Evolutionary conservation across 2,888 invertebrate genomes (phyloP), one percentile per base, ranked within the genome.

Genomic region (Eristalis intricaria): DNA sequence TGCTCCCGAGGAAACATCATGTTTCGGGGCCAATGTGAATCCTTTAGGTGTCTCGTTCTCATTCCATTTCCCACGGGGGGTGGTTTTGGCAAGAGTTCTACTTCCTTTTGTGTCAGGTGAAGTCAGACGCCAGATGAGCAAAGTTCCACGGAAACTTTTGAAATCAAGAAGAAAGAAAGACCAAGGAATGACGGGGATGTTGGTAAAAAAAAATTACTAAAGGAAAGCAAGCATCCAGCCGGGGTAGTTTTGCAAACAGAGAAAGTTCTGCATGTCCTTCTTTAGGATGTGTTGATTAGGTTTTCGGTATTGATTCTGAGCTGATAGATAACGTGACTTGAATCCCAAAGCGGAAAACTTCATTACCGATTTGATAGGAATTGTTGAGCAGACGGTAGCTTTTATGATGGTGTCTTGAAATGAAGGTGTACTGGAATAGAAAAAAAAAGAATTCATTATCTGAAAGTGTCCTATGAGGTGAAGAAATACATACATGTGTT

Each of bases 271-370:
- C 70, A 84, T 87, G 86, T 63, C 79, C 73, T 80, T 75, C 84
- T 88, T 89, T 84, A 89, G 89, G 87, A 89, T 89, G 89, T 90
- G 90, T 89, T 90, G 90, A 90, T 90, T 90, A 89, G 90, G 89
- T 90, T 88, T 90, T 89, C 84, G 89, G 91, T 92, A 92, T 92
- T 92, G 92, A 92, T 92, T 90, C 90, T 89, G 88, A 89, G 90
- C 90, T 90, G 90, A 90, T 91, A 89, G 90, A 88, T 89, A 90
- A 91, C 91, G 91, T 91, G 91, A 91, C 90, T 89, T 66, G 90
- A 90, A 90, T 91, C 35, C 58, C 35, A 58, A 19, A 77, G 66
- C 68, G 83, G 38, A 73, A 76, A 84, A 83, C 84, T 84, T 87
- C 83, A 58, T 79, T 87, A 79, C 69, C 64, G 60, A 43, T 84